A percentile compares a stretch with the other conserved stretches of the same genome.
phyloP scores from a whole-genome alignment of 1,140 invertebrate genomes.

The Ganaspis sp. region DNA sequence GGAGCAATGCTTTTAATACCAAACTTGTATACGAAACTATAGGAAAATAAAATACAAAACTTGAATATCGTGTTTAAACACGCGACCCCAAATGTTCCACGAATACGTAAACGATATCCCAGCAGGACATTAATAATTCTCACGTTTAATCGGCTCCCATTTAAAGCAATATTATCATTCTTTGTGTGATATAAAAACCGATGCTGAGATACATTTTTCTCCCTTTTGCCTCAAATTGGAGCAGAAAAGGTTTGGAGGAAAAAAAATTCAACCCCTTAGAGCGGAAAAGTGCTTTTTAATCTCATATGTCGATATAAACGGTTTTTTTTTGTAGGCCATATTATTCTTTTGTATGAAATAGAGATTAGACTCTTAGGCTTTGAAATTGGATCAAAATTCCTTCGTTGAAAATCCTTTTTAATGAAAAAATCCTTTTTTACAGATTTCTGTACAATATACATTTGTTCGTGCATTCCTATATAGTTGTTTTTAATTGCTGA shows the following conservation, averaged over 20 bases:
- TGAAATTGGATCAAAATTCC: no score
- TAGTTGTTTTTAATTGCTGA: no score
- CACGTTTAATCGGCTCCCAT: background rate
- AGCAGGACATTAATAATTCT: constrained; percentile 28
- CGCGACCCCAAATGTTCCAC: background rate
- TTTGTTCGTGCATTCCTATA: no score
- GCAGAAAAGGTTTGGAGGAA: background rate
- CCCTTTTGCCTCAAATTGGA: background rate
- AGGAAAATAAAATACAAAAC: background rate
- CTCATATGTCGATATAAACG: background rate
- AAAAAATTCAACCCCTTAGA: background rate
- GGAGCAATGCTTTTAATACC: background rate
- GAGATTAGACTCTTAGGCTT: no score
- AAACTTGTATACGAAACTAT: background rate
- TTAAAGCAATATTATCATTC: background rate
- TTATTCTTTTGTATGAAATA: background rate
- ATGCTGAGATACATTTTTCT: background rate
- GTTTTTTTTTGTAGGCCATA: background rate
- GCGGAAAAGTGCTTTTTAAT: background rate
- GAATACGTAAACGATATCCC: constrained; percentile 15
- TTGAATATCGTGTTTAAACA: background rate
- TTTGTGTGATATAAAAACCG: background rate
- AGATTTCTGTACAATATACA: no score
- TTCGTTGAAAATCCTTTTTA: no score
- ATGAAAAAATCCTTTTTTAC: no score